Evolutionary conservation across 2,888 invertebrate genomes (phyloP).

Genomic region (Yponomeuta evonymella): DNA sequence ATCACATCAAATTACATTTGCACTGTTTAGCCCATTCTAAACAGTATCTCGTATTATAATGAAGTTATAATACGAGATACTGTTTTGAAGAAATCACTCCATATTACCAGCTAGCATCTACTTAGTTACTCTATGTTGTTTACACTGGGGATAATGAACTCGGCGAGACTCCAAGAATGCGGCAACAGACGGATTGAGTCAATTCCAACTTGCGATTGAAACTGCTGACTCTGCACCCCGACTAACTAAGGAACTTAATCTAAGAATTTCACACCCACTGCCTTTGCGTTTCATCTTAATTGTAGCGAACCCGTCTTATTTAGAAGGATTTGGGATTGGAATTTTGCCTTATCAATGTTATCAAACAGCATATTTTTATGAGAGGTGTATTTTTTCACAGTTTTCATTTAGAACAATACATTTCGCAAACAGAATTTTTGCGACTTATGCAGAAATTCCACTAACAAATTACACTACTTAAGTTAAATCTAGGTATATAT

Average conservation of each 20-base stretch:
- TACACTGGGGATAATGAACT: slow-evolving; percentile 5
- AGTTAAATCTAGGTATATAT: too few species aligned
- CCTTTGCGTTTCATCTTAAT: background rate
- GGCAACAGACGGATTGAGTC: slow-evolving; percentile 34
- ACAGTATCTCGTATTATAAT: background rate
- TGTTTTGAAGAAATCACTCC: background rate
- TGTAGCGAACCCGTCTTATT: background rate
- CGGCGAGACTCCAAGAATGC: background rate
- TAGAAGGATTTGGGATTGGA: background rate
- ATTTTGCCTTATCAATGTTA: too few species aligned
- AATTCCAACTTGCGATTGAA: slow-evolving; percentile 37
- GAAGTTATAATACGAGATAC: too few species aligned
- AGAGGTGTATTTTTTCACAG: too few species aligned
- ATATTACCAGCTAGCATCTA: background rate
- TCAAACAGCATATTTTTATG: too few species aligned
- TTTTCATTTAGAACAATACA: too few species aligned
- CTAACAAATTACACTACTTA: too few species aligned
- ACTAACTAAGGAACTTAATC: background rate
- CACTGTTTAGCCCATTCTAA: too few species aligned
- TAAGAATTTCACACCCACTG: background rate
- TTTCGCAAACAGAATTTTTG: too few species aligned
- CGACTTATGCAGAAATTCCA: too few species aligned
- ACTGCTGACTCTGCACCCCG: slow-evolving; percentile 16
- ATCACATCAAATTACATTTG: too few species aligned
- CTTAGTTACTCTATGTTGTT: slow-evolving; percentile 3